phyloP scores from a whole-genome alignment of 2,113 vertebrate genomes.

The Parotia lawesii region DNA sequence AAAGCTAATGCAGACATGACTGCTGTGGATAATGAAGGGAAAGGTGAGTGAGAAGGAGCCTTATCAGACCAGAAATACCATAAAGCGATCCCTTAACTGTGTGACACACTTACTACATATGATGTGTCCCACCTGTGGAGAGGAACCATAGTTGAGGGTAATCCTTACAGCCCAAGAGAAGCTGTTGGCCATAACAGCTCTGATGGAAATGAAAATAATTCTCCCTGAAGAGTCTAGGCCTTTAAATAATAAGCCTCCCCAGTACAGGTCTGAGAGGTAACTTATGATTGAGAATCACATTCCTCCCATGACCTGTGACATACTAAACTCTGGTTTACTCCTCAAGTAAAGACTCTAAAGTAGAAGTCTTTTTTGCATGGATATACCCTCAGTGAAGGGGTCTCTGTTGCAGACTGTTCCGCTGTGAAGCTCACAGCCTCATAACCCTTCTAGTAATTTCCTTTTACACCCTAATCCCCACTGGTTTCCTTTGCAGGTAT shows the following conservation, averaged over 20 bases:
- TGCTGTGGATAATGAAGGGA: conserved; percentile 82
- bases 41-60: conserved; percentile 73
- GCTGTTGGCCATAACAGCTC: background rate
- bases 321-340: background rate
- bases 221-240: background rate
- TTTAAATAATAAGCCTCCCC: background rate
- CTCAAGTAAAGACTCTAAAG: background rate
- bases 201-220: background rate
- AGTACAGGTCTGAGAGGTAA: background rate
- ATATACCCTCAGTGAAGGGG: background rate
- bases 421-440: background rate
- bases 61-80: background rate
- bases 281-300: background rate
- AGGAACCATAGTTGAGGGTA: background rate
- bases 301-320: background rate
- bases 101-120: accelerated
- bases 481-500: conserved; percentile 74
- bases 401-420: background rate
- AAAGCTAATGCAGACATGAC: conserved; percentile 80
- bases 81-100: background rate
- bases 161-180: background rate
- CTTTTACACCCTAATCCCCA: background rate
- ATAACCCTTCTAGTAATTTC: background rate
- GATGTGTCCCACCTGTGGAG: background rate
- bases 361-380: background rate